Evolutionary conservation across 2,888 invertebrate species (phyloP).

Genomic region (Neria commutata): DNA sequence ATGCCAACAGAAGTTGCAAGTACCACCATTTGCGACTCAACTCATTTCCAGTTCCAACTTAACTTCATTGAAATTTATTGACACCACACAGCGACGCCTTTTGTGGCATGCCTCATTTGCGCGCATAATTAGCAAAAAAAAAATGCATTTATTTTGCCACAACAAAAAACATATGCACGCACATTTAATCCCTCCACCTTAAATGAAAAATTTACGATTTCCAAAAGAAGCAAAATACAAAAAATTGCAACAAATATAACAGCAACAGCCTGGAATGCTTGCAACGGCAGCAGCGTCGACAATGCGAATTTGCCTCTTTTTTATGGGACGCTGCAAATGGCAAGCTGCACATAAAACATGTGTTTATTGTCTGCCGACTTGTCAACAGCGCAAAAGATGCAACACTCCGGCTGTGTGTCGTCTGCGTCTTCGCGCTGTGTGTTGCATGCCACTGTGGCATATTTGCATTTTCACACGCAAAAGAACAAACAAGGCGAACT

Average conservation of each 20-base stretch:
- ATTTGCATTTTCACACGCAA: background rate
- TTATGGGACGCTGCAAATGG: constrained; percentile 44
- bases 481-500: background rate
- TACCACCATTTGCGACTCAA: no score
- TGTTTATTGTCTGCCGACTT: constrained; percentile 45
- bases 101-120: constrained; percentile 45
- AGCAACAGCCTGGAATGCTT: background rate
- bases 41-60: background rate
- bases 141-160: no score
- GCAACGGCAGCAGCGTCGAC: background rate
- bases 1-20: no score
- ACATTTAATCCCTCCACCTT: background rate
- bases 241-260: background rate
- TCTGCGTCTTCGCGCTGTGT: background rate
- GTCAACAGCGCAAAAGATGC: constrained; percentile 12
- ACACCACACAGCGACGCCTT: constrained; percentile 26
- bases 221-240: background rate
- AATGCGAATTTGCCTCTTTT: constrained; percentile 12
- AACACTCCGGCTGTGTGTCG: background rate
- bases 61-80: constrained; percentile 21
- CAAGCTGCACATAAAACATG: constrained; percentile 44
- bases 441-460: background rate
- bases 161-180: background rate
- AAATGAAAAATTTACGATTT: background rate
- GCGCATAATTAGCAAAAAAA: constrained; percentile 50